These are phyloP conservation scores for Steinernema khuongi DNA, from an alignment of 1,140 invertebrate genomes.

Conservation along the genomic window DNA sequence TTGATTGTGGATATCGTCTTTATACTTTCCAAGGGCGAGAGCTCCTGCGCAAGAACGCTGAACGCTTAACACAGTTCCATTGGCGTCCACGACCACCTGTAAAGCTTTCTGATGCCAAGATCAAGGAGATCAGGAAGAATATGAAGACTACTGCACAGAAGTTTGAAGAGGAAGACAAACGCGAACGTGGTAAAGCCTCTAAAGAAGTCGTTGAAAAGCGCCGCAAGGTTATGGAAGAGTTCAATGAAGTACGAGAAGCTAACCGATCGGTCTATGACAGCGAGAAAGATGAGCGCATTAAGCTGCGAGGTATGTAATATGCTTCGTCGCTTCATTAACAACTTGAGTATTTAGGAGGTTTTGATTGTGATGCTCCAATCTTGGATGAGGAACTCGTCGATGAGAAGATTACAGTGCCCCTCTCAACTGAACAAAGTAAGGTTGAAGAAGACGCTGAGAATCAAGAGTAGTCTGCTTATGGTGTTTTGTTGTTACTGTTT, in stretches of 20 bases:
- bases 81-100: constrained; percentile 90
- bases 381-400: constrained; percentile 47
- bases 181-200: constrained; percentile 82
- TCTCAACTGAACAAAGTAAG: constrained; percentile 40
- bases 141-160: constrained; percentile 91
- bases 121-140: constrained; percentile 90
- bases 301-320: constrained; percentile 66
- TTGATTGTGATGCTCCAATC: constrained; percentile 25
- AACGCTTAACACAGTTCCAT: constrained; percentile 85
- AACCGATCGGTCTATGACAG: constrained; percentile 68
- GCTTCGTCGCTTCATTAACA: neutral
- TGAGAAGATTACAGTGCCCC: constrained; percentile 47
- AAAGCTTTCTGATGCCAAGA: constrained; percentile 69
- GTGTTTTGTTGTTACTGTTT: neutral
- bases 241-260: constrained; percentile 68
- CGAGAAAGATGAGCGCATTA: constrained; percentile 73
- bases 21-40: constrained; percentile 86
- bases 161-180: constrained; percentile 91
- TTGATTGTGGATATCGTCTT: constrained; percentile 87
- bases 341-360: constrained; percentile 34
- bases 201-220: constrained; percentile 94
- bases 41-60: constrained; percentile 75
- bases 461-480: neutral
- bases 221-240: constrained; percentile 77
- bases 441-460: neutral